phyloP scores from a whole-genome alignment of 2,888 invertebrate genomes.

The Halocaridina rubra region DNA sequence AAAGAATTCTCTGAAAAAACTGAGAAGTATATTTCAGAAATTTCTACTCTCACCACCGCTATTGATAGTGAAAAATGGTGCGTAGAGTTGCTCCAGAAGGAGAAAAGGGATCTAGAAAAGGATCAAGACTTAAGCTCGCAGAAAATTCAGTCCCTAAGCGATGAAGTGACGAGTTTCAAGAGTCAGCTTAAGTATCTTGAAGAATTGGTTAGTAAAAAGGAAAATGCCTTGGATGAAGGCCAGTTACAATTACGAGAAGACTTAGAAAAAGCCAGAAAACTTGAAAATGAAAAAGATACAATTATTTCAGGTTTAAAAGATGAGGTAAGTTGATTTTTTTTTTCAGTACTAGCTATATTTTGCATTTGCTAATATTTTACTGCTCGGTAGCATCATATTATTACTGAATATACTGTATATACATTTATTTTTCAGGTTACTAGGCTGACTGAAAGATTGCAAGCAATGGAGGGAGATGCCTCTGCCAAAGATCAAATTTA shows the following conservation, averaged over 20 bases:
- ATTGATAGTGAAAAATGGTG: background rate
- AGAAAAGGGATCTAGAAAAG: background rate
- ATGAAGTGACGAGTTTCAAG: background rate
- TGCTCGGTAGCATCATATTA: background rate
- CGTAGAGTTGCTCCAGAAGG: background rate
- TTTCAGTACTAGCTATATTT: no score
- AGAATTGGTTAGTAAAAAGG: background rate
- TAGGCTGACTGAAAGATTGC: background rate
- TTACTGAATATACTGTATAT: background rate
- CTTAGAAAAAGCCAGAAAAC: background rate
- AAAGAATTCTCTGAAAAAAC: background rate
- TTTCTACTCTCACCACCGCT: background rate
- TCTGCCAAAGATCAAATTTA: background rate
- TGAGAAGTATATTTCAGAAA: background rate
- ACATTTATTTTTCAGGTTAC: no score
- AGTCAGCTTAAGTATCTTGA: background rate
- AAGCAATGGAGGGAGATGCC: background rate
- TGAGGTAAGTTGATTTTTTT: background rate
- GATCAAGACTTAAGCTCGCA: background rate
- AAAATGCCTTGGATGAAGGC: background rate
- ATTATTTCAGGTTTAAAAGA: background rate
- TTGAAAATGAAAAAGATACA: background rate
- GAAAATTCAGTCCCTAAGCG: background rate
- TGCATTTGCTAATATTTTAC: background rate
- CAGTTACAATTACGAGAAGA: background rate